Percentiles rank a stretch among this genome's conserved stretches.
phyloP scores from a whole-genome alignment of 2,113 vertebrate genomes.

The Dissostichus mawsoni region DNA sequence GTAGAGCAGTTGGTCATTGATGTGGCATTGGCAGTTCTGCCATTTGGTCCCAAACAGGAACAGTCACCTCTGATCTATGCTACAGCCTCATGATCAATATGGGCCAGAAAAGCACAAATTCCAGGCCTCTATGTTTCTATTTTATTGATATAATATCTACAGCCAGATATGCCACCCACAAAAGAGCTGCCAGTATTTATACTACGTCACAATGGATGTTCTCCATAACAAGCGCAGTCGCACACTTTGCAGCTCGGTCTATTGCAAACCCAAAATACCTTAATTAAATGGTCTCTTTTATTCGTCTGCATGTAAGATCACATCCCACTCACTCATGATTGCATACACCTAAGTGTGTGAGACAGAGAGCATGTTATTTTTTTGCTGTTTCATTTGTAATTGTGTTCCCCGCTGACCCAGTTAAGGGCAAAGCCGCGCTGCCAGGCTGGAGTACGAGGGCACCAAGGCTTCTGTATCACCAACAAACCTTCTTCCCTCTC shows the following conservation, averaged over 20 bases:
- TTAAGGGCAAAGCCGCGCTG: constrained; percentile 71
- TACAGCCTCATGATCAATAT: constrained; percentile 53
- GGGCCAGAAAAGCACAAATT: constrained; percentile 51
- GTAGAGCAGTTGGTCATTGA: constrained; percentile 58
- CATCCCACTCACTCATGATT: constrained; percentile 45
- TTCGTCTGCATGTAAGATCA: constrained; percentile 49
- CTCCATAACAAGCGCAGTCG: constrained; percentile 48
- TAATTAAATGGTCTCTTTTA: constrained; percentile 30
- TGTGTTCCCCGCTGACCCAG: constrained; percentile 77
- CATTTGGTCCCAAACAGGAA: constrained; percentile 71
- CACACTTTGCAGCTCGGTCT: constrained; percentile 42
- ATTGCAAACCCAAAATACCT: constrained; percentile 45
- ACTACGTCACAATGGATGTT: constrained; percentile 62
- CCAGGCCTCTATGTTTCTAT: constrained; percentile 31
- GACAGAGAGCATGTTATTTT: constrained; percentile 45
- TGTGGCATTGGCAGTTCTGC: constrained; percentile 73
- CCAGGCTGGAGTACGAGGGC: constrained; percentile 47
- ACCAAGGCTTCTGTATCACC: constrained; percentile 32
- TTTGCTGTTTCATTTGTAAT: constrained; percentile 69
- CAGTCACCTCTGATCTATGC: constrained; percentile 65
- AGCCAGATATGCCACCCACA: constrained; percentile 42
- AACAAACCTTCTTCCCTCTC: constrained; percentile 35
- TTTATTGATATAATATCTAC: constrained; percentile 51
- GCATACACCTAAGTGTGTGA: constrained; percentile 29
- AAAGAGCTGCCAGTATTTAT: constrained; percentile 63